These are phyloP conservation scores for Ditylenchus dipsaci DNA, from an alignment of 1,140 invertebrate species.

Conservation along the genomic window DNA sequence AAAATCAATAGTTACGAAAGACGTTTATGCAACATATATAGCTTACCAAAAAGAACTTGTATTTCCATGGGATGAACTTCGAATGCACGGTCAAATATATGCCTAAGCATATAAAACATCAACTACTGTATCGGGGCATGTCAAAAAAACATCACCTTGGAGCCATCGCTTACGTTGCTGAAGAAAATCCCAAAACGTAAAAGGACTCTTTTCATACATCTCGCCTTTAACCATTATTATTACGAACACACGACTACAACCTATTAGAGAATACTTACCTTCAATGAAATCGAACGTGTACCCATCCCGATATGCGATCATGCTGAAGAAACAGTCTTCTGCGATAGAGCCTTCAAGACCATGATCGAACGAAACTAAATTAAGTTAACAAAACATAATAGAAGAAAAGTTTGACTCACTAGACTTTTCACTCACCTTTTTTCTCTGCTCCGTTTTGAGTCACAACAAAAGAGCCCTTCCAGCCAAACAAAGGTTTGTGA, in stretches of 20 bases:
- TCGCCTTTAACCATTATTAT: conserved; percentile 61
- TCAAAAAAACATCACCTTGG: conserved; percentile 64
- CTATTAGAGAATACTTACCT: conserved; percentile 61
- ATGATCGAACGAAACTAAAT: conserved; percentile 85
- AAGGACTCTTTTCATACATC: conserved; percentile 96
- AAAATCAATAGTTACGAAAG: no score
- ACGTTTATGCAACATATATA: no score
- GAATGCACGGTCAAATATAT: conserved; percentile 89
- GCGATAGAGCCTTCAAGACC: conserved; percentile 91
- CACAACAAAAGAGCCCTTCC: conserved; percentile 93
- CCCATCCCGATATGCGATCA: conserved; percentile 69
- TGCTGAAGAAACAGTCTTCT: conserved; percentile 92
- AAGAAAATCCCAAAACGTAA: conserved; percentile 86
- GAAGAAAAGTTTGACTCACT: background rate
- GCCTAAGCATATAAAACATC: conserved; percentile 56
- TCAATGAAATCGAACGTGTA: conserved; percentile 82
- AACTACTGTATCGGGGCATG: background rate
- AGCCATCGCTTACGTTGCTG: conserved; percentile 93
- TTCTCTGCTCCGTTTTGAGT: conserved; percentile 61
- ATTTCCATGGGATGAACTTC: conserved; percentile 69
- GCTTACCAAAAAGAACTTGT: conserved; percentile 62
- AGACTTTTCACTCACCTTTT: background rate
- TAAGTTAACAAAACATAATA: background rate
- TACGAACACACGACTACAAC: background rate
- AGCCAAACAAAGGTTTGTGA: conserved; percentile 89